These are phyloP conservation scores for Falcunculus frontatus DNA, from an alignment of 2,113 vertebrate genomes.

Conservation along the genomic window DNA sequence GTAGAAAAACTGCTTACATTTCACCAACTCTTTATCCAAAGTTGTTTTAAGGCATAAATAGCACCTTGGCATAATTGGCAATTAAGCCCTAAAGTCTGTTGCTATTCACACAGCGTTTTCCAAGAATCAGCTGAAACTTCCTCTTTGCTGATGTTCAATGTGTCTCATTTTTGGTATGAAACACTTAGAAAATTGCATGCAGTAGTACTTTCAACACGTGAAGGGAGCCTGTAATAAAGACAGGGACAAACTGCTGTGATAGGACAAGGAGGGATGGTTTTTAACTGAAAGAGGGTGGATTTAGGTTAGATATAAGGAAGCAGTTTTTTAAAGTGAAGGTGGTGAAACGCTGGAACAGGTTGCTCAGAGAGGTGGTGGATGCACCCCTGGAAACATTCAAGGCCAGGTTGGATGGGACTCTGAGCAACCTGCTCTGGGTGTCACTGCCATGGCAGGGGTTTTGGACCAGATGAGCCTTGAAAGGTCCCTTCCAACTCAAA, in stretches of 20 bases:
- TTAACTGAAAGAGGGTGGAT: neutral
- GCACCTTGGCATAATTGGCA: neutral
- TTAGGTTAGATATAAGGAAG: neutral
- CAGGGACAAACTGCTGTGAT: neutral
- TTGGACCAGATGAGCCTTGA: neutral
- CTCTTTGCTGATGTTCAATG: neutral
- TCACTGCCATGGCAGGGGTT: neutral
- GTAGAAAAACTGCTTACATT: neutral
- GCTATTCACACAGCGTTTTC: neutral
- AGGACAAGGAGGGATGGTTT: neutral
- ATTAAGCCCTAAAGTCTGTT: neutral
- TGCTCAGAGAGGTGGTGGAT: neutral
- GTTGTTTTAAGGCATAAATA: neutral
- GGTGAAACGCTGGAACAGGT: neutral
- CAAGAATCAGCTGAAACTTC: neutral
- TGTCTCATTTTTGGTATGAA: neutral
- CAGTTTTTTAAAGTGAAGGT: neutral
- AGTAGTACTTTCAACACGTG: neutral
- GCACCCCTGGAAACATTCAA: neutral
- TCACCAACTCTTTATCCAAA: neutral
- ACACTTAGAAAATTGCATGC: neutral
- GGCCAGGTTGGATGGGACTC: neutral
- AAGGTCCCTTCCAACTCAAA: neutral
- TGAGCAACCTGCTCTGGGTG: neutral
- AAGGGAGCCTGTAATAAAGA: neutral